Evolutionary conservation across 2,888 invertebrate genomes (phyloP), one percentile per base, ranked within the genome.

Genomic region (Thumatha senex): DNA sequence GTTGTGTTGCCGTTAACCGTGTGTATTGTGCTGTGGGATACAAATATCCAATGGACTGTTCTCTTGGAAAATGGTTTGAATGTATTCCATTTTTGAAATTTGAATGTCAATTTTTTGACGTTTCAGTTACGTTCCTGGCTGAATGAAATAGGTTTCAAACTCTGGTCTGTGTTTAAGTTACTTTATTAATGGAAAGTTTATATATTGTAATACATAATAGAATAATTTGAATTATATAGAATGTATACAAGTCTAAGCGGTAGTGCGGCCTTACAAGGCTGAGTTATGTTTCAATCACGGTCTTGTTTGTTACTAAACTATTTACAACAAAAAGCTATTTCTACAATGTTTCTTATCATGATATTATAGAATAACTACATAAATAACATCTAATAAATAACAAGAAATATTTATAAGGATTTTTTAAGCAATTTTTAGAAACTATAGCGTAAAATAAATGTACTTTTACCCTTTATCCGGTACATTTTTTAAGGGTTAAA

Each of bases 21-120:
- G 80, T 80, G 80, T 78, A 78, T 78, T 81, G 80, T 77, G 76
- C 63, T 82, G 81, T 83, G 84, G 70, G 74, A 76, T 24, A n/a
- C 18, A 4, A 24, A 24, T 24, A 24, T 73, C 67, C 62, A 70
- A 74, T 79, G 79, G 78, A 70, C 67, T 63, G 70, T 66, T 74
- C 64, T 69, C 66, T 63, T 76, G 76, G 70, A 74, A 76, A 66
- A 66, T 62, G 51, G 48, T 73, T 69, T 69, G 64, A 63, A 59
- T 69, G 62, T 61, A 63, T 58, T 60, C 54, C 51, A 48, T 52
- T 48, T 52, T 52, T 58, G 38, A 56, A 34, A 7, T 60, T 46
- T 35, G 43, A 46, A 50, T 36, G 52, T 45, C 45, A 45, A 53
- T 51, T 63, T 43, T 67, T 67, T 67, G 58, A 61, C 49, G 54